Conservation (phyloP, 2,888 invertebrate species). For the Coelogynopora nodosa region DNA sequence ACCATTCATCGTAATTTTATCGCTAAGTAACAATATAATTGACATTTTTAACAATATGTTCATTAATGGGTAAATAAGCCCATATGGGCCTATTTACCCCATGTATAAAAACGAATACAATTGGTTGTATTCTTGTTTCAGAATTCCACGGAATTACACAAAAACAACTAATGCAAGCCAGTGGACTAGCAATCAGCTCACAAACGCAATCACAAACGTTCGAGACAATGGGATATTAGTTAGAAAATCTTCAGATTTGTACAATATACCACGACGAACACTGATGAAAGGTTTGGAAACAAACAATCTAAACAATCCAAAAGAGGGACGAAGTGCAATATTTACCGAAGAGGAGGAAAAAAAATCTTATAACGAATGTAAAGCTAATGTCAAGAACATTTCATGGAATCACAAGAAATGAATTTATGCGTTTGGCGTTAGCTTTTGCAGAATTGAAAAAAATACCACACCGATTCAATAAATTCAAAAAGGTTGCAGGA, state of each 20-base stretch:
- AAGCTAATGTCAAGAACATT: conserved; percentile 1
- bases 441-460: neutral
- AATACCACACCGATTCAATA: neutral
- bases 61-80: conserved; percentile 10
- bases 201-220: neutral
- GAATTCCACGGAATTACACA: conserved; percentile 9
- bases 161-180: neutral
- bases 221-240: neutral
- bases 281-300: neutral
- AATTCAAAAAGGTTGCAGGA: neutral
- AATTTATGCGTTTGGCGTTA: neutral
- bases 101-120: neutral
- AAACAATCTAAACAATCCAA: conserved; percentile 17
- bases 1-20: neutral
- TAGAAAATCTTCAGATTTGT: conserved; percentile 5
- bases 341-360: conserved; percentile 10
- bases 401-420: neutral
- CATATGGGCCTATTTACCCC: neutral
- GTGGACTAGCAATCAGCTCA: neutral
- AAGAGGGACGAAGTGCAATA: neutral
- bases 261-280: conserved; percentile 4
- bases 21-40: conserved; percentile 3
- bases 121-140: neutral
- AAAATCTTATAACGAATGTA: conserved; percentile 1
- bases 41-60: neutral